phyloP scores from a whole-genome alignment of 2,113 vertebrate genomes.

The Tyrannus savana region DNA sequence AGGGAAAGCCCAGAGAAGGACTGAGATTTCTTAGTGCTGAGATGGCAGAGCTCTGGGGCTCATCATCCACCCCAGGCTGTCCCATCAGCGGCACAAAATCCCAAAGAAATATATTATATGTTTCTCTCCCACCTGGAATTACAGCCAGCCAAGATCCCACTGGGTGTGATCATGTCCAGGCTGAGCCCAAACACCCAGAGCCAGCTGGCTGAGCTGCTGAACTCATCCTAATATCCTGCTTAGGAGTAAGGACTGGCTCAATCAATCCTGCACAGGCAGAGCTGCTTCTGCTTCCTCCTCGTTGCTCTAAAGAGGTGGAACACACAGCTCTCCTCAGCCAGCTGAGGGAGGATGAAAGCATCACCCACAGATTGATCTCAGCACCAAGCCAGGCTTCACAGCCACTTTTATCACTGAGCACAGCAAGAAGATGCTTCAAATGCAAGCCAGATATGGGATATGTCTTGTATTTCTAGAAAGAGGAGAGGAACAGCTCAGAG shows the following conservation, averaged over 20 bases:
- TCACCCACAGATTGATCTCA: background rate
- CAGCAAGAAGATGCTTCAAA: background rate
- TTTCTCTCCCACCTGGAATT: background rate
- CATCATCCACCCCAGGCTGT: background rate
- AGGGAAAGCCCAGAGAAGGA: background rate
- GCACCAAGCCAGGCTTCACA: background rate
- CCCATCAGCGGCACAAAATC: background rate
- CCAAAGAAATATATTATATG: background rate
- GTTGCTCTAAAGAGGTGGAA: background rate
- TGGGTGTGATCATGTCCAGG: background rate
- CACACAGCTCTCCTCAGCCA: background rate
- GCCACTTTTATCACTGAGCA: background rate
- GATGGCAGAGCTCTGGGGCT: background rate
- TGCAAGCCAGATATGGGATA: background rate
- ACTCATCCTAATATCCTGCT: background rate
- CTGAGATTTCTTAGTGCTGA: background rate
- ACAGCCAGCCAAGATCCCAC: background rate
- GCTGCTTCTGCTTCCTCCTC: background rate
- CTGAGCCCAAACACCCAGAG: background rate
- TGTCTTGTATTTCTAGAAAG: background rate
- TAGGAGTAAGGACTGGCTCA: background rate
- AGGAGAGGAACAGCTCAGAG: background rate
- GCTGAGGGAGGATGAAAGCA: background rate
- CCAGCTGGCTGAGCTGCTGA: background rate
- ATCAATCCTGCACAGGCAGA: background rate